phyloP scores from a whole-genome alignment of 1,140 invertebrate species.

The Solenopsis fugax region DNA sequence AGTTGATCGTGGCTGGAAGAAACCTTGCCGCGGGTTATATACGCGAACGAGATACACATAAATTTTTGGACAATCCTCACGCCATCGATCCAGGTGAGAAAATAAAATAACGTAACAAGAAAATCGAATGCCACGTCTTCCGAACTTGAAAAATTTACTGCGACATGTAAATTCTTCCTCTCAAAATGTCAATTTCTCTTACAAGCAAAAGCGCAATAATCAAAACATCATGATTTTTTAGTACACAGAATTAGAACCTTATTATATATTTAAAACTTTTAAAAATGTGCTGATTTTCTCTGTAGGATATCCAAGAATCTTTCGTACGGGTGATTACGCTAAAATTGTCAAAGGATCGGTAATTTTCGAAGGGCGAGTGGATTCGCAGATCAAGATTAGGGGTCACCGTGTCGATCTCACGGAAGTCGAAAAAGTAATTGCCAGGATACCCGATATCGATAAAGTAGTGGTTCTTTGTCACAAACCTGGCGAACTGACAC shows the following conservation, averaged over 20 bases:
- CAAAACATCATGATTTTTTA: neutral
- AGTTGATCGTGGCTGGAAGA: conserved; percentile 92
- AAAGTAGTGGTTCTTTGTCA: conserved; percentile 92
- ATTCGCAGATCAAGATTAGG: conserved; percentile 95
- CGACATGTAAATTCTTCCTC: neutral
- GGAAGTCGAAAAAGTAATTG: conserved; percentile 92
- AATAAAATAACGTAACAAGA: conserved; percentile 5
- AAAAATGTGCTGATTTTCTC: neutral
- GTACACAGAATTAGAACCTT: neutral
- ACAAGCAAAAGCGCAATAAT: neutral
- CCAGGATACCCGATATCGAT: conserved; percentile 87
- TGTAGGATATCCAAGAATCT: conserved; percentile 89
- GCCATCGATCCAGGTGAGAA: conserved; percentile 89
- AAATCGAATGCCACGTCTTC: neutral
- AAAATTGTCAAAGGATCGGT: conserved; percentile 90
- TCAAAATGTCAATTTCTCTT: neutral
- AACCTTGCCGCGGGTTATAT: conserved; percentile 94
- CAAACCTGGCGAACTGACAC: conserved; percentile 90
- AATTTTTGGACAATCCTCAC: conserved; percentile 91
- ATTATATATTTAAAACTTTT: neutral
- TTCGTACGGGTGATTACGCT: conserved; percentile 94
- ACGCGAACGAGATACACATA: conserved; percentile 90
- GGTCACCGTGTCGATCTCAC: conserved; percentile 94
- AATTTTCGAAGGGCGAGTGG: conserved; percentile 93
- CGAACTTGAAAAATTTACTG: neutral